phyloP scores from a whole-genome alignment of 1,140 invertebrate genomes.

The Cyclina sinensis region DNA sequence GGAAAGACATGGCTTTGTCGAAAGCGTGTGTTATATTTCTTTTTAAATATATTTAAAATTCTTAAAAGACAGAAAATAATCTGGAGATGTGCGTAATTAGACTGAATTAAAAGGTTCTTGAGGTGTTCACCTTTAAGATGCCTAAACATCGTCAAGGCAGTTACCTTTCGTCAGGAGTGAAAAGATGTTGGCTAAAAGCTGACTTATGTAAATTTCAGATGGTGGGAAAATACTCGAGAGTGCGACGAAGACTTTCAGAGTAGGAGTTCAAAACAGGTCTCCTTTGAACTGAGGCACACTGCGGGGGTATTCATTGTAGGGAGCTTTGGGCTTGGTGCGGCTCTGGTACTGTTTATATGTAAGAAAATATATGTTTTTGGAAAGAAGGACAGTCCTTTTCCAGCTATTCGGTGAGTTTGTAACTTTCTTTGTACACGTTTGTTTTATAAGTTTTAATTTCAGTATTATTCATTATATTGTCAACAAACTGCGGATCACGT shows the following conservation, averaged over 20 bases:
- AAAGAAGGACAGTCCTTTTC: conserved; percentile 15
- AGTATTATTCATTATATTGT: background rate
- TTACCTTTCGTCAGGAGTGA: too few species aligned
- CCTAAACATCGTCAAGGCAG: too few species aligned
- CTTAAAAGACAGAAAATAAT: too few species aligned
- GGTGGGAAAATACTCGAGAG: conserved; percentile 81
- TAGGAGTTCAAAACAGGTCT: conserved; percentile 70
- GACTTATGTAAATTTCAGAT: conserved; percentile 70
- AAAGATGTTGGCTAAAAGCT: too few species aligned
- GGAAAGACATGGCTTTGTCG: too few species aligned
- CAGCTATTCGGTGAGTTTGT: conserved; percentile 13
- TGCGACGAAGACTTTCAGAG: conserved; percentile 72
- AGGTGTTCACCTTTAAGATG: too few species aligned
- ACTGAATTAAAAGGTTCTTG: too few species aligned
- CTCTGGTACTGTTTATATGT: conserved; percentile 78
- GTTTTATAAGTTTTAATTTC: background rate
- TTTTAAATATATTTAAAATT: too few species aligned
- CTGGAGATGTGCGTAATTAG: too few species aligned
- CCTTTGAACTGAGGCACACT: conserved; percentile 78
- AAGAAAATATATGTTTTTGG: conserved; percentile 80
- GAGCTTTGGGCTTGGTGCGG: conserved; percentile 75
- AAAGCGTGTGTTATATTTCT: too few species aligned
- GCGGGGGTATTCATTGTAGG: conserved; percentile 82
- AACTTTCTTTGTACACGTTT: background rate
- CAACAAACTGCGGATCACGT: background rate